phyloP scores from a whole-genome alignment of 2,113 vertebrate species.

The Nesospiza acunhae region DNA sequence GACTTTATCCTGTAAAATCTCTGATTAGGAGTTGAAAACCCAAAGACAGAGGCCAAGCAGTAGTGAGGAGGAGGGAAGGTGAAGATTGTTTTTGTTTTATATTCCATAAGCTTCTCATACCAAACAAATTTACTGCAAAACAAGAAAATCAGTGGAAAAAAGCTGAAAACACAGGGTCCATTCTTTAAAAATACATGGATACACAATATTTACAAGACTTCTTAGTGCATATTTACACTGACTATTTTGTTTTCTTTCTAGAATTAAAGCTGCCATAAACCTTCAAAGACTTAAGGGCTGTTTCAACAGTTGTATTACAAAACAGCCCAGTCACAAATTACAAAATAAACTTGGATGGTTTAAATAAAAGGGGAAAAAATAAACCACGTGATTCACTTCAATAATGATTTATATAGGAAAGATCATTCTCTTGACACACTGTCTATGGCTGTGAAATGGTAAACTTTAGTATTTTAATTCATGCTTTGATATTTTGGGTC shows the following conservation, averaged over 20 bases:
- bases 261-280: constrained; percentile 37
- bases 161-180: not conserved
- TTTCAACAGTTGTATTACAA: constrained; percentile 12
- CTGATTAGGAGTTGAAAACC: not conserved
- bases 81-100: not conserved
- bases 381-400: not conserved
- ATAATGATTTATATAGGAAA: not conserved
- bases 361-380: constrained; percentile 26
- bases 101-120: not conserved
- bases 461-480: not conserved
- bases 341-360: constrained; percentile 13
- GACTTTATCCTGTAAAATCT: not conserved
- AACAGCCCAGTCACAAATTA: constrained; percentile 29
- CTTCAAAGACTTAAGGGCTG: constrained; percentile 21
- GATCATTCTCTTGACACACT: not conserved
- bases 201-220: not conserved
- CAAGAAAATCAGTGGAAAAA: not conserved
- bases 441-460: not conserved
- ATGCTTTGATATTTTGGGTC: not conserved
- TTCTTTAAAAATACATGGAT: not conserved
- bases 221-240: constrained; percentile 19
- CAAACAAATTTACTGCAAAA: not conserved
- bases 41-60: not conserved
- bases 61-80: not conserved
- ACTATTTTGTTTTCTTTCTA: not conserved